phyloP scores from a whole-genome alignment of 2,113 vertebrate species.

The Pleuronectes platessa region DNA sequence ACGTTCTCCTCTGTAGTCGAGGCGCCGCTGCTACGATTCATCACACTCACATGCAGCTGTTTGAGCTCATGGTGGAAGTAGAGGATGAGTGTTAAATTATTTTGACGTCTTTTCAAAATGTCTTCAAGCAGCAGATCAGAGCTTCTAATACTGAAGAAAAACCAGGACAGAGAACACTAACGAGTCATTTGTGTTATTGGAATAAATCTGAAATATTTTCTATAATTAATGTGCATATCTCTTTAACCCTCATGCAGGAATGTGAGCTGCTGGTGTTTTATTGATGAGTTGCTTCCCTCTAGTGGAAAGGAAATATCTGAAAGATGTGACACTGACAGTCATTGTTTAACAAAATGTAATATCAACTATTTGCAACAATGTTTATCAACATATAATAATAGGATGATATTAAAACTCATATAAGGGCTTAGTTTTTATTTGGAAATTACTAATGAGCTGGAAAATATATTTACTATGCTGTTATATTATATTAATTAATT shows the following conservation, averaged over 20 bases:
- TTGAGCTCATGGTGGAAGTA: background rate
- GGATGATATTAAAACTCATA: background rate
- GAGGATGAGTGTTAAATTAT: constrained; percentile 1
- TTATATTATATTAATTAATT: too few species aligned
- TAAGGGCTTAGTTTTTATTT: background rate
- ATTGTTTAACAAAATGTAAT: too few species aligned
- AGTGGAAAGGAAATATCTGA: constrained; percentile 34
- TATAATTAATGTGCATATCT: too few species aligned
- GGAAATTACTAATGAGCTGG: background rate
- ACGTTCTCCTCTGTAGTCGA: constrained; percentile 15
- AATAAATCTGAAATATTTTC: background rate
- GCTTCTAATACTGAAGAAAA: background rate
- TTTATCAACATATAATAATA: background rate
- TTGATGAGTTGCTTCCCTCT: constrained; percentile 62
- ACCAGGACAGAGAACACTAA: background rate
- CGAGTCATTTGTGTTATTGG: background rate
- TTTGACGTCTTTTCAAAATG: constrained; percentile 1
- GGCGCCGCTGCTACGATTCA: constrained; percentile 23
- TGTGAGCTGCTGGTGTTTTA: background rate
- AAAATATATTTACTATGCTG: background rate
- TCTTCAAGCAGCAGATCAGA: background rate
- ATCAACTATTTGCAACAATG: too few species aligned
- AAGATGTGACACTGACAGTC: background rate
- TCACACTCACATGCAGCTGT: constrained; percentile 17
- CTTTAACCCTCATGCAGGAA: background rate